These are phyloP conservation scores for Hypocryptadius cinnamomeus DNA, from an alignment of 2,113 vertebrate species.

Conservation along the genomic window DNA sequence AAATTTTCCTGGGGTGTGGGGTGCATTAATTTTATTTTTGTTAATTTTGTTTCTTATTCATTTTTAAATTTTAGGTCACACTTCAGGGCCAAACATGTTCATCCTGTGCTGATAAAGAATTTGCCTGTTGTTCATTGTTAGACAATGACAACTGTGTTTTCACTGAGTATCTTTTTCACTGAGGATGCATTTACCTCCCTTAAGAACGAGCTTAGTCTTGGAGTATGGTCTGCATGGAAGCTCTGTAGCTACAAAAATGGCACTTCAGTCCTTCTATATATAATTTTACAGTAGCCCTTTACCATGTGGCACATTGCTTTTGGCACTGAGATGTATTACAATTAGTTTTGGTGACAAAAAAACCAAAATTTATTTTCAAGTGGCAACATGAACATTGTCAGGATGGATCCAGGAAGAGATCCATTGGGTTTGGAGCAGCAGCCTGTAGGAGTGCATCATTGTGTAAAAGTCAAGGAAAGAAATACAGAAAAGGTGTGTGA, in stretches of 20 bases:
- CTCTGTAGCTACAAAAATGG: neutral
- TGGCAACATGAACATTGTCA: neutral
- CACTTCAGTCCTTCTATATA: neutral
- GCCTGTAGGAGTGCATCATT: neutral
- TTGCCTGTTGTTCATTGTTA: neutral
- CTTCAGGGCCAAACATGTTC: neutral
- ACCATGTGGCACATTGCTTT: neutral
- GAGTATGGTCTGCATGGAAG: neutral
- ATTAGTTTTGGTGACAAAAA: neutral
- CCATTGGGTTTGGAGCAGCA: neutral
- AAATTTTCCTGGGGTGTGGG: fast-evolving
- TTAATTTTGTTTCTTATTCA: neutral
- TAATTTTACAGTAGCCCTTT: neutral
- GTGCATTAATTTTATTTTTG: neutral
- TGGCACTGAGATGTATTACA: neutral
- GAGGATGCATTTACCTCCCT: neutral
- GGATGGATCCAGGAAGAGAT: neutral
- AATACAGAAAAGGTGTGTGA: neutral
- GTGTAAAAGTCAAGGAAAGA: neutral
- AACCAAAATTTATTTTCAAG: neutral
- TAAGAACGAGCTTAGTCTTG: neutral
- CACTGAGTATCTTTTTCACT: neutral
- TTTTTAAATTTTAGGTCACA: neutral
- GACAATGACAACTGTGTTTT: neutral
- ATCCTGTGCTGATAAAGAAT: neutral